Conservation (phyloP, 1,140 invertebrate species). For the Parasteatoda tepidariorum region DNA sequence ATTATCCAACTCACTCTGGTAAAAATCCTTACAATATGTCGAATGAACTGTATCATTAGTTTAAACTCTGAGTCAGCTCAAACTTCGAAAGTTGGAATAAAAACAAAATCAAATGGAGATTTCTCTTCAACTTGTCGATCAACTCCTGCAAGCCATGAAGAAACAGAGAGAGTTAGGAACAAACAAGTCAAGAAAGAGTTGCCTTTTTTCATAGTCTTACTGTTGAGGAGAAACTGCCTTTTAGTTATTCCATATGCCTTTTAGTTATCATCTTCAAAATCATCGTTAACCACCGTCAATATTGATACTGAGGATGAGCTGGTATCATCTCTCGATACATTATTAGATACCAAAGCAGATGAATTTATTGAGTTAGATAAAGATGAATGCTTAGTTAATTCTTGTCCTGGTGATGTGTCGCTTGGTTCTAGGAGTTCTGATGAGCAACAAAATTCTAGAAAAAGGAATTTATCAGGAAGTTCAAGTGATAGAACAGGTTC, state of each 20-base stretch:
- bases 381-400: slow-evolving; percentile 10
- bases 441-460: background rate
- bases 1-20: too few species aligned
- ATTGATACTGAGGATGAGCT: slow-evolving; percentile 89
- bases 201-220: slow-evolving; percentile 63
- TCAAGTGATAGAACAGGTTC: slow-evolving; percentile 37
- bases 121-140: slow-evolving; percentile 70
- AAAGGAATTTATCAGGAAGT: slow-evolving; percentile 32
- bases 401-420: slow-evolving; percentile 21
- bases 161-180: slow-evolving; percentile 71
- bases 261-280: slow-evolving; percentile 85
- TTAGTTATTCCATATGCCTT: slow-evolving; percentile 69
- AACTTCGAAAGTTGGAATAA: slow-evolving; percentile 70
- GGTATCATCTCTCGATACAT: slow-evolving; percentile 89
- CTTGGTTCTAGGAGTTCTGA: slow-evolving; percentile 19
- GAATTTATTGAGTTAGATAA: slow-evolving; percentile 45
- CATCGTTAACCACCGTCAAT: slow-evolving; percentile 82
- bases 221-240: slow-evolving; percentile 63
- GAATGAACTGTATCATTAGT: slow-evolving; percentile 51
- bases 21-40: slow-evolving; percentile 53
- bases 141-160: slow-evolving; percentile 83
- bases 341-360: slow-evolving; percentile 79
- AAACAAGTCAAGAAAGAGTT: slow-evolving; percentile 65
- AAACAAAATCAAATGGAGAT: slow-evolving; percentile 75
- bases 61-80: slow-evolving; percentile 28